Percentiles rank a stretch among this genome's conserved stretches.
Conservation (phyloP, 2,888 invertebrate genomes). For the Eubasilissa splendida region DNA sequence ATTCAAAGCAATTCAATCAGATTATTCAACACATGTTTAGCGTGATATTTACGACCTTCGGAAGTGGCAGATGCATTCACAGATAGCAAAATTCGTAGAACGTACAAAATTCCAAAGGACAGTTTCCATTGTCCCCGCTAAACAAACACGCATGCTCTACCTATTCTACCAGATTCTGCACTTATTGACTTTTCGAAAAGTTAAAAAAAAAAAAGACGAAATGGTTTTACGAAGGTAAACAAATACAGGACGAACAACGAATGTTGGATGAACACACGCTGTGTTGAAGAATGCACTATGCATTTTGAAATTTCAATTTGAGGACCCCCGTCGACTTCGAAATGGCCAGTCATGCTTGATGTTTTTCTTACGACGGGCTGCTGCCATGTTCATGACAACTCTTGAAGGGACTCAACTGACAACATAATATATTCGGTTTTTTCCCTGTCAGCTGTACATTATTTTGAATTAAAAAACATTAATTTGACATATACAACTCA, state of each 20-base stretch:
- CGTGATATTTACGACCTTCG: conserved; percentile 31
- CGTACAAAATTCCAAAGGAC: conserved; percentile 25
- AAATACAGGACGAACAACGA: conserved; percentile 50
- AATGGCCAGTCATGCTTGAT: conserved; percentile 46
- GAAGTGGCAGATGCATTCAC: conserved; percentile 25
- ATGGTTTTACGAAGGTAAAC: conserved; percentile 46
- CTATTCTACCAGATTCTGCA: conserved; percentile 40
- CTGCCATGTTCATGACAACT: too few species aligned
- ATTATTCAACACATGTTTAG: conserved; percentile 31
- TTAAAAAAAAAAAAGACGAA: conserved; percentile 39
- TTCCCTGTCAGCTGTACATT: too few species aligned
- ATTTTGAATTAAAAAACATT: too few species aligned
- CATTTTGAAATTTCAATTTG: conserved; percentile 59
- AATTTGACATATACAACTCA: too few species aligned
- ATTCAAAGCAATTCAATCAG: conserved; percentile 18
- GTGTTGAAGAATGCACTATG: conserved; percentile 50
- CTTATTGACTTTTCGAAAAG: conserved; percentile 53
- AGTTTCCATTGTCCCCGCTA: conserved; percentile 31
- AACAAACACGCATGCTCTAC: conserved; percentile 37
- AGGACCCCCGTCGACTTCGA: conserved; percentile 53
- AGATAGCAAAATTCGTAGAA: conserved; percentile 28
- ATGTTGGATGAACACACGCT: conserved; percentile 54
- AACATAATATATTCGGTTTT: too few species aligned
- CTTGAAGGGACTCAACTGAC: too few species aligned
- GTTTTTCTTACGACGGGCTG: conserved; percentile 8